Conservation (phyloP, 1,140 invertebrate species). For the Plutomurus gul region DNA sequence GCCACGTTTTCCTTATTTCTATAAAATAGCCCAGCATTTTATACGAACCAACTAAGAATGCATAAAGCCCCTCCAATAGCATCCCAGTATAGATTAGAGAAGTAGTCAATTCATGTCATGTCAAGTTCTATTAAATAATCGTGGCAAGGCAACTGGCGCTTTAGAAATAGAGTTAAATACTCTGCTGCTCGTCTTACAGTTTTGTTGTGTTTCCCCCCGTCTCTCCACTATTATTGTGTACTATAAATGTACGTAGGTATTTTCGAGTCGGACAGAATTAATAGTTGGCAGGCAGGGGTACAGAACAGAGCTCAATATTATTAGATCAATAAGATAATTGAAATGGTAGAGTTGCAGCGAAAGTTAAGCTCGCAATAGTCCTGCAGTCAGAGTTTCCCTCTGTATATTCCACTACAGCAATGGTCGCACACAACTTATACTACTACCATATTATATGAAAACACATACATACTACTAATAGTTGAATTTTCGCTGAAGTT, state of each 20-base stretch:
- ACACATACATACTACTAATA: no score
- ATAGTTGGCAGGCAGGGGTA: not conserved
- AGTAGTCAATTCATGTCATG: constrained; percentile 7
- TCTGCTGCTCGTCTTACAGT: not conserved
- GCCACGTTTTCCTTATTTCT: not conserved
- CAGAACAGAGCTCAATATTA: constrained; percentile 20
- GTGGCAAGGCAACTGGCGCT: not conserved
- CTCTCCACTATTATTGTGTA: no score
- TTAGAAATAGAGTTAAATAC: not conserved
- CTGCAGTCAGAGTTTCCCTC: not conserved
- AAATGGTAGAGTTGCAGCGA: constrained; percentile 22
- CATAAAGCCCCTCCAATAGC: no score
- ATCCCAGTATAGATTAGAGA: not conserved
- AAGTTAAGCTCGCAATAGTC: not conserved
- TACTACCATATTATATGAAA: no score
- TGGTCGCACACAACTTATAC: no score
- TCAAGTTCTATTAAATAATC: constrained; percentile 20
- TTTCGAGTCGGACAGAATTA: not conserved
- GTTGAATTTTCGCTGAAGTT: no score
- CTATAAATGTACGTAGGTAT: not conserved
- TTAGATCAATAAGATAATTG: constrained; percentile 36
- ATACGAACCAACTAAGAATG: no score
- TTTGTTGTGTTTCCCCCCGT: not conserved
- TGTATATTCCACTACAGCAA: not conserved
- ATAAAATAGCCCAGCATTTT: no score